A percentile compares a stretch with the other conserved stretches of the same genome.
These are phyloP conservation scores for Labroides dimidiatus DNA, from an alignment of 2,797 vertebrate genomes.

Conservation along the genomic window DNA sequence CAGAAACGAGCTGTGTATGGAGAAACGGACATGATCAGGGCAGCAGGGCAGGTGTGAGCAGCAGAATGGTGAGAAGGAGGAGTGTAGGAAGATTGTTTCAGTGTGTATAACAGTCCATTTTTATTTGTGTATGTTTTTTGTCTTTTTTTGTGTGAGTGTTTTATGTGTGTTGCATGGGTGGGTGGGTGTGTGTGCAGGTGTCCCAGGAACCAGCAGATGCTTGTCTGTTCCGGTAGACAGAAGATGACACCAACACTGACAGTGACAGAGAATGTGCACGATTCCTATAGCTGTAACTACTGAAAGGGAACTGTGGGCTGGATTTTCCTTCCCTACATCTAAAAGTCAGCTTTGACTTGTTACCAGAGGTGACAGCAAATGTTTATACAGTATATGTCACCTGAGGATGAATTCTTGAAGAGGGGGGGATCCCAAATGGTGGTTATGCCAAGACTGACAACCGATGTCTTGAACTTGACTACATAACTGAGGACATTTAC, in stretches of 20 bases:
- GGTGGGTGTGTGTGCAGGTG: constrained; percentile 13
- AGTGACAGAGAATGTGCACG: constrained; percentile 58
- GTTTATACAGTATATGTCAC: constrained; percentile 45
- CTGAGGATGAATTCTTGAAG: constrained; percentile 3
- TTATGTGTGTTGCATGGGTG: no score
- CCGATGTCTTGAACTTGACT: constrained; percentile 4
- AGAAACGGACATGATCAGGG: constrained; percentile 33
- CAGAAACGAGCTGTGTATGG: constrained; percentile 33
- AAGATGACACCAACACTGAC: constrained; percentile 73
- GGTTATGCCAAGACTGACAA: constrained; percentile 7
- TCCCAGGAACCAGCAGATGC: constrained; percentile 60
- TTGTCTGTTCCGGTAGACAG: constrained; percentile 74
- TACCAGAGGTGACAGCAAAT: constrained; percentile 42
- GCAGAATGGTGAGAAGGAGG: constrained; percentile 43
- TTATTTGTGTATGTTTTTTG: constrained; percentile 8
- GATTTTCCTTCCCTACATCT: constrained; percentile 26
- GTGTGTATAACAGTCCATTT: neutral
- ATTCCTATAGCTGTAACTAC: constrained; percentile 44
- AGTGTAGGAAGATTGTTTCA: constrained; percentile 5
- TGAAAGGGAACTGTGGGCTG: constrained; percentile 27
- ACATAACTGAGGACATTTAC: neutral
- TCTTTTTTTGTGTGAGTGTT: constrained; percentile 12
- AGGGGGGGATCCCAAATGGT: neutral
- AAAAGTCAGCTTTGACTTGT: constrained; percentile 46
- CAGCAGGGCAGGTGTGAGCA: constrained; percentile 62